Conservation (phyloP, 2,888 invertebrate species). For the Salticus scenicus region DNA sequence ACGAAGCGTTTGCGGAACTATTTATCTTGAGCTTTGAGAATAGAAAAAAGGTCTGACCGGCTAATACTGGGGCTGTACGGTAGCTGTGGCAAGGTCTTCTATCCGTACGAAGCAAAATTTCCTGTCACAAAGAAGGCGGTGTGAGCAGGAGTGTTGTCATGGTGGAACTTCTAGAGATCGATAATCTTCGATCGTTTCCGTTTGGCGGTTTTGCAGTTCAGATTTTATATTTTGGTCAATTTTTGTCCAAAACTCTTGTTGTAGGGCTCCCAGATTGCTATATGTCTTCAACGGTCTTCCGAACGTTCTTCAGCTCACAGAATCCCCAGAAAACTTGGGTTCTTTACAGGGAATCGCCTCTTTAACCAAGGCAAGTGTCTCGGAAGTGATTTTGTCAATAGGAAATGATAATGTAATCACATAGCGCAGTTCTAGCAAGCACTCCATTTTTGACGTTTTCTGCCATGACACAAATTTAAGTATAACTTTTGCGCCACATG, state of each 20-base stretch:
- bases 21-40: conserved; percentile 15
- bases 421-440: not conserved
- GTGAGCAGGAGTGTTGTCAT: conserved; percentile 2
- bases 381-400: not conserved
- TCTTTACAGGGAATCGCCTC: not conserved
- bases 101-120: not conserved
- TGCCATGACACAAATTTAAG: conserved; percentile 11
- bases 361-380: not conserved
- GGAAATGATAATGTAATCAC: not conserved
- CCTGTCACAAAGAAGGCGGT: not conserved
- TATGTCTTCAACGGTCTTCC: not conserved
- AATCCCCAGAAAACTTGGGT: too few relatives aligned
- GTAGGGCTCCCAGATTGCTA: not conserved
- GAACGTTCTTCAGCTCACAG: too few relatives aligned
- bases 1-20: too few relatives aligned
- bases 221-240: not conserved
- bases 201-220: not conserved
- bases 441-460: conserved; percentile 16
- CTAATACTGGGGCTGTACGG: not conserved
- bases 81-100: not conserved
- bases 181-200: conserved; percentile 1
- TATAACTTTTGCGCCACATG: not conserved
- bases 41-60: not conserved
- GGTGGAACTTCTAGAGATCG: conserved; percentile 12
- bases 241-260: not conserved